Evolutionary conservation across 1,140 invertebrate species (phyloP), one percentile per base, ranked within the genome.

Genomic region (Thalassaphorura encarpata): DNA sequence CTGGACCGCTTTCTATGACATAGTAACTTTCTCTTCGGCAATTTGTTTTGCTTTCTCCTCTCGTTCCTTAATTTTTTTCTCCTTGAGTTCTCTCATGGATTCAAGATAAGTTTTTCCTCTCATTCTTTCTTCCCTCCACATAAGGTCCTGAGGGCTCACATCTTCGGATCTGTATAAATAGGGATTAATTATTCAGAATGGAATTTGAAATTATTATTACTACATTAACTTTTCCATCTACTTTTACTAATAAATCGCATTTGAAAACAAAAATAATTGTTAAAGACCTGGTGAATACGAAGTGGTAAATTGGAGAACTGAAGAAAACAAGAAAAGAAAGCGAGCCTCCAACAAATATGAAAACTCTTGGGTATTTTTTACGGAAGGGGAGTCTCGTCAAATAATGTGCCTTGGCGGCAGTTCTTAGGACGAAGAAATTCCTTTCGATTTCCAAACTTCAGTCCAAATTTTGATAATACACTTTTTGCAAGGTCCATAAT

Each of bases 41-140:
- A n/a, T n/a, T n/a, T n/a, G n/a, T n/a, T n/a, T n/a, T n/a, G n/a
- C n/a, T n/a, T n/a, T n/a, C n/a, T n/a, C n/a, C n/a, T n/a, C n/a
- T n/a, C n/a, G n/a, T n/a, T n/a, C n/a, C n/a, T n/a, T n/a, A n/a
- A n/a, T n/a, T n/a, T 29, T n/a, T 0, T 43, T 23, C 15, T 16
- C 43, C 26, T 49, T 54, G 28, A 45, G n/a, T 49, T 61, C 53
- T 42, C 47, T 26, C 29, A 53, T 31, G 2, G 48, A 28, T n/a
- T 58, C 46, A 11, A 50, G 15, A 4, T 59, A n/a, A 26, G 36
- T 54, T 41, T 56, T 54, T 36, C 61, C 61, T 2, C 13, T 23
- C 5, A 19, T 33, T 27, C 29, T 60, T 54, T 63, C 61, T n/a
- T 36, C 23, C 21, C 53, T 53, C 61, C 61, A 63, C 57, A 41